Base-by-base conservation (phyloP, 2,888 invertebrate genomes). In the Heliothis peltigera region DNA sequence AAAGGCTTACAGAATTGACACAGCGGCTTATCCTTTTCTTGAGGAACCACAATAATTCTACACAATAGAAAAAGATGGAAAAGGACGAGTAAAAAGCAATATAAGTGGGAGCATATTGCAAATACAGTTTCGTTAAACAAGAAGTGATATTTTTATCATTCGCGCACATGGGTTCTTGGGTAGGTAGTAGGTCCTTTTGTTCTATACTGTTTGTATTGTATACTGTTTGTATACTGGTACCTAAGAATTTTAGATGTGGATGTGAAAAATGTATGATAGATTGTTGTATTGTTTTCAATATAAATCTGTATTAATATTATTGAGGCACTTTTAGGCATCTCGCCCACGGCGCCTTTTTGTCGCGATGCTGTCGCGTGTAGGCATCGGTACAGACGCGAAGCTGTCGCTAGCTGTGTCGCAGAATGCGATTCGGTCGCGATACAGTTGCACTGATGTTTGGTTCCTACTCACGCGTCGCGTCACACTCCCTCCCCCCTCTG, bases 71-170 rank as follows among this genome's bases (percentile, higher is more conserved):
- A 71, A 53, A 75, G 70, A 76, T 75, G 55, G 65, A 67, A 73
- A 69, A 71, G 75, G 77, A 74, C 75, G 42, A 64, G 66, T 79
- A 81, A 82, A 85, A 84, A 84, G 81, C 83, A 87, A 87, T 87
- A 77, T 83, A 83, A 66, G 73, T 62, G 67, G 78, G 78, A 83
- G 83, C 86, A 87, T 87, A 88, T 87, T 86, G 82, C 82, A 70
- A 81, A 81, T 75, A 83, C 48, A 63, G 75, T 65, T 56, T 73
- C 64, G 58, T 67, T 54, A 64, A 64, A 64, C 63, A 77, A 73
- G 80, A 79, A 79, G 72, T 77, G 82, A 83, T 83, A 84, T 83
- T 82, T 79, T 79, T 75, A 81, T 83, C 75, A 79, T 71, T 71
- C 72, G 32, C 63, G 59, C 68, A 75, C 59, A 75, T 77, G 76